Evolutionary conservation across 2,797 vertebrate genomes (phyloP).

Genomic region (Sternotherus odoratus): DNA sequence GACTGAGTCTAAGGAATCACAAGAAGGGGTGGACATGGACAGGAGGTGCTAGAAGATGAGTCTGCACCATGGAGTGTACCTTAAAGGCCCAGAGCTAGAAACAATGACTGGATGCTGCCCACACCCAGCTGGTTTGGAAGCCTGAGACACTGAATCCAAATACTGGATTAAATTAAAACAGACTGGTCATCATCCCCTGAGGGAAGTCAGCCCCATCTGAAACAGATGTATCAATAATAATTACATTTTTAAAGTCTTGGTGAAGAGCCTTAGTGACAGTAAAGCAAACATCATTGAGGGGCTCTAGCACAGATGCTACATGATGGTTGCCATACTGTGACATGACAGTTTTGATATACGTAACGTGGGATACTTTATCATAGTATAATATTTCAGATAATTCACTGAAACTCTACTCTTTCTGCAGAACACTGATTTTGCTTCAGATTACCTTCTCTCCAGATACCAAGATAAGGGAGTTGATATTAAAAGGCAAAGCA

Average conservation of each 20-base stretch:
- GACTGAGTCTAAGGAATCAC: neutral
- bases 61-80: neutral
- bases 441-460: conserved; percentile 23
- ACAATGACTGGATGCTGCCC: neutral
- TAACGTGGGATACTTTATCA: conserved; percentile 34
- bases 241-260: conserved; percentile 3
- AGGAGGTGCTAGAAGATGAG: neutral
- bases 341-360: conserved; percentile 42
- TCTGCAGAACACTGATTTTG: neutral
- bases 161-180: conserved; percentile 43
- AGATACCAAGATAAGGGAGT: conserved; percentile 39
- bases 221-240: conserved; percentile 47
- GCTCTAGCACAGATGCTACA: neutral
- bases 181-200: conserved; percentile 23
- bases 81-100: conserved; percentile 1
- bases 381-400: conserved; percentile 24
- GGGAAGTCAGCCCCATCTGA: neutral
- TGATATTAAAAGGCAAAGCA: conserved; percentile 20
- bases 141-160: neutral
- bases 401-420: neutral
- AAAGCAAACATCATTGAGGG: conserved; percentile 35
- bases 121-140: conserved; percentile 43
- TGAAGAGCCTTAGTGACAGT: conserved; percentile 33
- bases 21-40: neutral
- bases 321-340: neutral